Conservation (phyloP, 1,140 invertebrate species). For the Zaprionus taronus region DNA sequence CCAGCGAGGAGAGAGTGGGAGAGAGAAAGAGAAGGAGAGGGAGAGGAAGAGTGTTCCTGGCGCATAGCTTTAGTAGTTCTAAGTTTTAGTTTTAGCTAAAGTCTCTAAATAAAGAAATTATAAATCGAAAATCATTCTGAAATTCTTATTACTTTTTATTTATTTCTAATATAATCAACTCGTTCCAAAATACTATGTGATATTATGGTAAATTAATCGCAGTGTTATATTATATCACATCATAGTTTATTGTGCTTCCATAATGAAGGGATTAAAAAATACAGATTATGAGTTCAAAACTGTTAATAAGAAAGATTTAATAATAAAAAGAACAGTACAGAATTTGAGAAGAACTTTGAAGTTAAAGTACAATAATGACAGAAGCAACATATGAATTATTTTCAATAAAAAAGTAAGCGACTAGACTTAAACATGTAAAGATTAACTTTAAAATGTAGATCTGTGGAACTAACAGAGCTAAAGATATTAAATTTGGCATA, state of each 20-base stretch:
- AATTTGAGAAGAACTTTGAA: too few species aligned
- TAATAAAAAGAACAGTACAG: too few species aligned
- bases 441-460: neutral
- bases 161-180: neutral
- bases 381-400: too few species aligned
- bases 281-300: too few species aligned
- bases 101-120: conserved; percentile 52
- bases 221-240: too few species aligned
- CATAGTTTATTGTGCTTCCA: too few species aligned
- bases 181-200: neutral
- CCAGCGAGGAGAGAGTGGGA: conserved; percentile 16
- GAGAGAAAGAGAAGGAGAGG: neutral
- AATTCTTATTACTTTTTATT: neutral
- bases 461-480: neutral
- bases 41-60: conserved; percentile 7
- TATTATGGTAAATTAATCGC: neutral
- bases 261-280: too few species aligned
- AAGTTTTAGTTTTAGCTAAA: conserved; percentile 60
- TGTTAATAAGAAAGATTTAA: too few species aligned
- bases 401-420: too few species aligned
- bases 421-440: neutral
- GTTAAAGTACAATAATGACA: too few species aligned
- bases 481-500: neutral
- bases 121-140: conserved; percentile 15
- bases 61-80: conserved; percentile 73